A percentile compares a stretch with the other conserved stretches of the same genome.
Conservation (phyloP, 2,888 invertebrate genomes). For the Leptarthrus brevirostris region DNA sequence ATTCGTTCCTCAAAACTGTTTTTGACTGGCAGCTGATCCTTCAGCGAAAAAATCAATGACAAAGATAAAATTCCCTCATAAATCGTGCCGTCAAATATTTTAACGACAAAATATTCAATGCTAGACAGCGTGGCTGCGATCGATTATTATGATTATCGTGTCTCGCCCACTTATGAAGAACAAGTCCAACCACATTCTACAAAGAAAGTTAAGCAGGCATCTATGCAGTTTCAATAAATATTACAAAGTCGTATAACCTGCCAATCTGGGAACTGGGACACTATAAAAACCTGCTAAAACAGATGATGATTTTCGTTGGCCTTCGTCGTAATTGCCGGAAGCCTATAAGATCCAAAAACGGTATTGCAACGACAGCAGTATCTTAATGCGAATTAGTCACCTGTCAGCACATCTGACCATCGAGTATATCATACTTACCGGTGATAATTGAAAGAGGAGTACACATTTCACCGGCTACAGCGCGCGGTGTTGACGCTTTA, state of each 20-base stretch:
- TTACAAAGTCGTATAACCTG: conserved; percentile 18
- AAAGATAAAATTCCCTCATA: too few species aligned
- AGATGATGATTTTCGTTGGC: not conserved
- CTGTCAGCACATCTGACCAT: too few species aligned
- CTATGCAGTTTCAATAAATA: not conserved
- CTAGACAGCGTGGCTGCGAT: not conserved
- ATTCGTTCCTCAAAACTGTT: too few species aligned
- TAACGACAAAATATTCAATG: too few species aligned
- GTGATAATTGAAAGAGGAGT: not conserved
- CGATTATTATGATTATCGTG: not conserved
- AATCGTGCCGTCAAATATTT: too few species aligned
- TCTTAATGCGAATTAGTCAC: conserved; percentile 12
- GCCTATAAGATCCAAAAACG: conserved; percentile 27
- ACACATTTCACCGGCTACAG: too few species aligned
- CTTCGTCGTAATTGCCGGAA: conserved; percentile 31
- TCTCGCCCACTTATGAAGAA: conserved; percentile 40
- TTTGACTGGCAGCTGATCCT: too few species aligned
- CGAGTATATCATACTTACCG: conserved; percentile 6
- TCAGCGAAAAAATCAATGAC: too few species aligned
- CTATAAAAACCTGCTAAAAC: not conserved
- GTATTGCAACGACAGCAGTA: not conserved
- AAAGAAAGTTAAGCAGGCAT: conserved; percentile 48
- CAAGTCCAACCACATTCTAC: conserved; percentile 51
- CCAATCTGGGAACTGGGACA: conserved; percentile 39
- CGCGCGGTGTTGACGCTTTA: too few species aligned